phyloP scores from a whole-genome alignment of 1,140 invertebrate genomes.

The Thereuonema tuberculata region DNA sequence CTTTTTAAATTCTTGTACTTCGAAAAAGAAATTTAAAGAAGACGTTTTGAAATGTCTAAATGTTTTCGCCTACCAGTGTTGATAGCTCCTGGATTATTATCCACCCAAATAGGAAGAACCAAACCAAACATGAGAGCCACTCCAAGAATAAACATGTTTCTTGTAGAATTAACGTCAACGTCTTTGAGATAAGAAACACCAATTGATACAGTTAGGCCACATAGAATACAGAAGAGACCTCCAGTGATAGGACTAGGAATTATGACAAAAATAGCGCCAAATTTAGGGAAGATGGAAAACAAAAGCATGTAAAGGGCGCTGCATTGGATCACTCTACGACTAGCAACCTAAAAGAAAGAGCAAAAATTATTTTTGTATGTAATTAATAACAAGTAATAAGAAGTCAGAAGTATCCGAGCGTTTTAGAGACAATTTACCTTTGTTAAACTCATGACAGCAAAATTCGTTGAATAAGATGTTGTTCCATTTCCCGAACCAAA shows the following conservation, averaged over 20 bases:
- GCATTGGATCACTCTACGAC: conserved; percentile 22
- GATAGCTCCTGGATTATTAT: not conserved
- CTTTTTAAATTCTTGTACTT: no score
- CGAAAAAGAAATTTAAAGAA: no score
- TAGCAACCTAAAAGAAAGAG: no score
- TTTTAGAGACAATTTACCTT: conserved; percentile 22
- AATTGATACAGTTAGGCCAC: conserved; percentile 18
- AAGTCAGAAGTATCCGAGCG: not conserved
- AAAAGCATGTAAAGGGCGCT: conserved; percentile 19
- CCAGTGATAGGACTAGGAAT: conserved; percentile 30
- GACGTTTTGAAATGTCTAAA: no score
- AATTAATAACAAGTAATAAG: conserved; percentile 19
- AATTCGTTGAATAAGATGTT: conserved; percentile 27
- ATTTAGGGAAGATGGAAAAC: conserved; percentile 24
- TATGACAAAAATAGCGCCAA: conserved; percentile 26
- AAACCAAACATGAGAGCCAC: not conserved
- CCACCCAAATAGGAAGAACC: not conserved
- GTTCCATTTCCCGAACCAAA: conserved; percentile 30
- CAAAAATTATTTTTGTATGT: no score
- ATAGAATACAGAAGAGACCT: conserved; percentile 21
- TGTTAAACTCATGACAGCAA: conserved; percentile 30
- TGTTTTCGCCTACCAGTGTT: no score
- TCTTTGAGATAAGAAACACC: conserved; percentile 24
- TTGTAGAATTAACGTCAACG: conserved; percentile 21
- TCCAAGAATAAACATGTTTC: not conserved